A percentile compares a stretch with the other conserved stretches of the same genome.
These are phyloP conservation scores for Dysdera silvatica DNA, from an alignment of 1,140 invertebrate genomes.

Conservation along the genomic window DNA sequence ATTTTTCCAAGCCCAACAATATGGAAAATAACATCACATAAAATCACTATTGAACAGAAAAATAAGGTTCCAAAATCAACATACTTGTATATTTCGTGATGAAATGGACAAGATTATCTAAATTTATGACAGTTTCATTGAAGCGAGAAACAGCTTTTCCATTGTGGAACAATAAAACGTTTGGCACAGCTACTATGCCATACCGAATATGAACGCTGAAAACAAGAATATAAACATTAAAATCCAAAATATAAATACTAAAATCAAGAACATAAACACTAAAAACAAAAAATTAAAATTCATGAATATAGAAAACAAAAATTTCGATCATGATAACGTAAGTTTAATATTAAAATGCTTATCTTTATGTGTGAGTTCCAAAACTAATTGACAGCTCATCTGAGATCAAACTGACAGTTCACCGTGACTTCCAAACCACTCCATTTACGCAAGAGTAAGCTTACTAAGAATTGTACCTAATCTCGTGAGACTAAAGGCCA, in stretches of 20 bases:
- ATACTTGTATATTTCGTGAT: slow-evolving; percentile 65
- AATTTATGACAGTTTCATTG: slow-evolving; percentile 71
- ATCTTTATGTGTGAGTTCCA: too few relatives aligned
- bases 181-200: slow-evolving; percentile 88
- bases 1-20: too few relatives aligned
- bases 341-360: too few relatives aligned
- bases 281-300: too few relatives aligned
- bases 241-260: background rate
- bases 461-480: too few relatives aligned
- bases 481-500: too few relatives aligned
- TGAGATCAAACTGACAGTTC: too few relatives aligned
- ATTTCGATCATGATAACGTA: too few relatives aligned
- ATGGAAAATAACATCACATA: slow-evolving; percentile 29
- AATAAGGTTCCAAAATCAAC: background rate
- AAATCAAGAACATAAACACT: background rate
- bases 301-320: too few relatives aligned
- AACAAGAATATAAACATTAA: slow-evolving; percentile 15
- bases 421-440: too few relatives aligned
- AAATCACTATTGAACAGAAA: slow-evolving; percentile 1
- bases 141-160: slow-evolving; percentile 76
- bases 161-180: slow-evolving; percentile 86
- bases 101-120: slow-evolving; percentile 72
- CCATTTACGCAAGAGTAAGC: too few relatives aligned
- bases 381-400: too few relatives aligned
- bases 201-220: slow-evolving; percentile 72